Evolutionary conservation across 2,113 vertebrate species (phyloP), one percentile per base, ranked within the genome.

Genomic region (Haliaeetus leucogaster): DNA sequence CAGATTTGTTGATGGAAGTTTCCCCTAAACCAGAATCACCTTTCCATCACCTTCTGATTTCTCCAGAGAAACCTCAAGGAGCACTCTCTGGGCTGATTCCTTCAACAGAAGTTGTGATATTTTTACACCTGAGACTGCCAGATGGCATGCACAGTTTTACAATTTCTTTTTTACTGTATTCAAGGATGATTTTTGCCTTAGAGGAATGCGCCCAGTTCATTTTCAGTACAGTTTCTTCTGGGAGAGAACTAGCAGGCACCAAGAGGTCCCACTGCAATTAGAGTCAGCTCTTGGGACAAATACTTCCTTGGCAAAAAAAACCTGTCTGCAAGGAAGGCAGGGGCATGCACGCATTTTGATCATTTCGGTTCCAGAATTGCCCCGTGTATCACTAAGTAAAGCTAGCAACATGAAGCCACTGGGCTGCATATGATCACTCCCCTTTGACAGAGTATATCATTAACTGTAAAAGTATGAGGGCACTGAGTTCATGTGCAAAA

Each of bases 191-290:
- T 55, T 84, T 67, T 56, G 34, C 27, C 9, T 87, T 65, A 36
- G 26, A 13, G 3, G 4, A 34, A 71, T 4, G 14, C 2, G 3
- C 2, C 3, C 4, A 4, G 7, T 3, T 78, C 22, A 4, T 34
- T 73, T 82, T 47, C 67, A n/a, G 13, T 30, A 29, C 8, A 11
- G 7, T 47, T 93, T 79, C n/a, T 55, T 87, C 18, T 52, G 13
- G 42, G 59, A 47, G 7, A 73, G 9, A 14, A 40, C 21, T 13
- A 40, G 6, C 20, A 62, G 15, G 19, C 29, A 62, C 13, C 16
- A 61, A 15, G 12, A n/a, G 7, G 12, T 55, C 23, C 30, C n/a
- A 16, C 10, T 59, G 45, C 16, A 76, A 17, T 45, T 38, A 78
- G 2, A 59, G 27, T 32, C 45, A 77, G 9, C 7, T 79, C 16